These are phyloP conservation scores for Agonopterix alstromeriana DNA, from an alignment of 2,888 invertebrate genomes.

Conservation along the genomic window DNA sequence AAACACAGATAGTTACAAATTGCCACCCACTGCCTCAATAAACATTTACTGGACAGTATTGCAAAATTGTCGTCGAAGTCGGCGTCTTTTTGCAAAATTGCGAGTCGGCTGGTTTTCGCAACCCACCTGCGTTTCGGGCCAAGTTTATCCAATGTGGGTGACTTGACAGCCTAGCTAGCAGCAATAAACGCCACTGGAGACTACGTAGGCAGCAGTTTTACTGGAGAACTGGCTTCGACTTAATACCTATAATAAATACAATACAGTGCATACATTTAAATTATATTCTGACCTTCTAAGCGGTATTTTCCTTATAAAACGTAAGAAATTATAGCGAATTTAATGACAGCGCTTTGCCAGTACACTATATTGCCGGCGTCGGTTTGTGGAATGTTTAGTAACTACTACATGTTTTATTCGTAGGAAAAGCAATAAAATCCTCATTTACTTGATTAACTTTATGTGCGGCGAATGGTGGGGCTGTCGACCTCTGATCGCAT, in stretches of 20 bases:
- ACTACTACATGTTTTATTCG: slow-evolving; percentile 1
- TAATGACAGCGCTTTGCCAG: not conserved
- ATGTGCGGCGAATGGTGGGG: slow-evolving; percentile 5
- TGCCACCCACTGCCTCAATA: slow-evolving; percentile 2
- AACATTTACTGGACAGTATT: slow-evolving; percentile 9
- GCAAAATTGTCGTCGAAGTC: slow-evolving; percentile 16
- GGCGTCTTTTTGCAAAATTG: slow-evolving; percentile 18
- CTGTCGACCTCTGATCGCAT: slow-evolving; percentile 19
- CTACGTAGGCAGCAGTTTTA: slow-evolving; percentile 18
- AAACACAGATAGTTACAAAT: not conserved
- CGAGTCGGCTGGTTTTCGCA: slow-evolving; percentile 20
- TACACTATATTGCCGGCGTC: too few relatives aligned
- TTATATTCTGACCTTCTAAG: slow-evolving; percentile 8
- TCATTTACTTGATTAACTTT: not conserved
- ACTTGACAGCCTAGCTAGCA: slow-evolving; percentile 19
- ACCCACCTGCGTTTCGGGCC: slow-evolving; percentile 17
- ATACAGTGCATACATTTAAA: slow-evolving; percentile 2
- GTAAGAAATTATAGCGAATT: slow-evolving; percentile 3
- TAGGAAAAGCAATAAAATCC: not conserved
- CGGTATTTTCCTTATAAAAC: slow-evolving; percentile 7
- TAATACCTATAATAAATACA: not conserved
- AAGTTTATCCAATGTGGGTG: slow-evolving; percentile 26
- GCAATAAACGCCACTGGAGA: slow-evolving; percentile 8
- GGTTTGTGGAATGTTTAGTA: not conserved
- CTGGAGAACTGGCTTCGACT: slow-evolving; percentile 1